phyloP scores from a whole-genome alignment of 2,113 vertebrate genomes.

The Heliornis fulica region DNA sequence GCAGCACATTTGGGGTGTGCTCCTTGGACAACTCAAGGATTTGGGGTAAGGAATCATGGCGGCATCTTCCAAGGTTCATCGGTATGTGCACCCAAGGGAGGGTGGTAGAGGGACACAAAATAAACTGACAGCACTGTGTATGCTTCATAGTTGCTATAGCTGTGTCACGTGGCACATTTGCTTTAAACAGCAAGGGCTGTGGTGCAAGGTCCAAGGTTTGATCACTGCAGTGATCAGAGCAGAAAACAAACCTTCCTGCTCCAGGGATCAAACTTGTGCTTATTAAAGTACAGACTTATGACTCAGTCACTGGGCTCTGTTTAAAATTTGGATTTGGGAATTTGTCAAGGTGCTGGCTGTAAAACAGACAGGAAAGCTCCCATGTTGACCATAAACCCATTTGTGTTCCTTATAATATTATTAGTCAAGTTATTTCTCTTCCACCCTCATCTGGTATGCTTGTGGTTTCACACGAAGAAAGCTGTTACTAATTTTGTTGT shows the following conservation, averaged over 20 bases:
- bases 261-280: background rate
- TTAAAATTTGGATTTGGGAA: background rate
- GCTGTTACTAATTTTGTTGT: conserved; percentile 7
- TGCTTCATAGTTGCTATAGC: background rate
- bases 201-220: background rate
- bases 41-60: background rate
- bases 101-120: background rate
- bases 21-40: background rate
- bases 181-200: background rate
- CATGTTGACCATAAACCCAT: background rate
- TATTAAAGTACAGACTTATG: background rate
- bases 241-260: background rate
- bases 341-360: background rate
- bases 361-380: background rate
- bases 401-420: background rate
- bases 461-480: conserved; percentile 31
- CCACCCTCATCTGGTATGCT: background rate
- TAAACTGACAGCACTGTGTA: background rate
- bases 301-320: background rate
- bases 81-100: background rate
- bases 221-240: background rate
- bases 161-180: background rate
- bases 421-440: conserved; percentile 17
- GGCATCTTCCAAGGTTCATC: background rate
- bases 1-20: background rate